These are phyloP conservation scores for Ophion ventricosus DNA, from an alignment of 2,888 invertebrate species.

Conservation along the genomic window DNA sequence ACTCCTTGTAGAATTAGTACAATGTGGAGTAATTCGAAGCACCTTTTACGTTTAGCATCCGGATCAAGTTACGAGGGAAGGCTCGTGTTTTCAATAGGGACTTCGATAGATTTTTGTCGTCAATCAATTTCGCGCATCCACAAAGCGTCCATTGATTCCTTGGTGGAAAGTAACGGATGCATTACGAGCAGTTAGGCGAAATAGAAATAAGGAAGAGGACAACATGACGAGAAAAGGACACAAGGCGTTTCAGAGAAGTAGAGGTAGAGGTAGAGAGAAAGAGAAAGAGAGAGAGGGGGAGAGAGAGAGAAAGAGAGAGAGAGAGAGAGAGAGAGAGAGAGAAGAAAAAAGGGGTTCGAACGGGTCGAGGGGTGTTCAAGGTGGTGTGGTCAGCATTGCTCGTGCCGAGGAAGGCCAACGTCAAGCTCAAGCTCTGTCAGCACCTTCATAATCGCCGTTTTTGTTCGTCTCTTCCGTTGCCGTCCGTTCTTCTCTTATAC, in stretches of 20 bases:
- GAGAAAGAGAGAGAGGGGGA: not conserved
- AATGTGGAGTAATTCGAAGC: too few relatives aligned
- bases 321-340: not conserved
- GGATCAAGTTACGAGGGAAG: not conserved
- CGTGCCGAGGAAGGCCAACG: conserved; percentile 42
- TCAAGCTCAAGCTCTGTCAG: conserved; percentile 71
- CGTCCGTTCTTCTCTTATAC: conserved; percentile 69
- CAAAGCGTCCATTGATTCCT: conserved; percentile 33
- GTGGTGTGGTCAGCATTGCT: conserved; percentile 65
- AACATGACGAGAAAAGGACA: not conserved
- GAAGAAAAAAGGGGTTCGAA: not conserved
- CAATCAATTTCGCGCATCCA: conserved; percentile 40
- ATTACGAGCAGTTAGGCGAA: conserved; percentile 9
- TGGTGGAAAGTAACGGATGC: conserved; percentile 23
- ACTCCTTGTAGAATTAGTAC: too few relatives aligned
- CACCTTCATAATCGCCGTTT: conserved; percentile 80
- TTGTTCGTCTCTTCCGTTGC: conserved; percentile 74
- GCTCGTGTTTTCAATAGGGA: not conserved
- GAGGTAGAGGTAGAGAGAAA: conserved; percentile 6
- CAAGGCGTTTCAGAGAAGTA: not conserved
- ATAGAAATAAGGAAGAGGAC: not conserved
- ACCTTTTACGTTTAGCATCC: too few relatives aligned
- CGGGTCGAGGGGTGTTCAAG: conserved; percentile 41
- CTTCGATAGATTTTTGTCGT: conserved; percentile 24
- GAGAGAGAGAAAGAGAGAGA: not conserved